Evolutionary conservation across 2,797 vertebrate genomes (phyloP), one percentile per base, ranked within the genome.

Genomic region (Phrynocephalus vlangalii): DNA sequence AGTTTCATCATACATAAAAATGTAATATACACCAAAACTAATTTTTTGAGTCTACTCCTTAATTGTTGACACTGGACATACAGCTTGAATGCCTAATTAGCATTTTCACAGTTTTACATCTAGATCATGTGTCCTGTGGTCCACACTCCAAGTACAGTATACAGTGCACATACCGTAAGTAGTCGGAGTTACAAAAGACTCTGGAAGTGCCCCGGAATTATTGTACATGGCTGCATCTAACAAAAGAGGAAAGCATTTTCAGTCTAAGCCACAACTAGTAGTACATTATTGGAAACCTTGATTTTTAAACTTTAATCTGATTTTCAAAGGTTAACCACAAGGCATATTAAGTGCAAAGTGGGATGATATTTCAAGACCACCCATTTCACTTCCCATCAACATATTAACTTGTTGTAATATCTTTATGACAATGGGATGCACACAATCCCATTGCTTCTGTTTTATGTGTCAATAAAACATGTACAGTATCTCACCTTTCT

Each of bases 201-300:
- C 96, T 0, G 98, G 95, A 0, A 97, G 96, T 82, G 96, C 92
- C 92, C 97, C 92, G 0, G 98, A 99, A 91, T 98, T 99, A 95
- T 99, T 99, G 96, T 99, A 99, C 98, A 99, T 98, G 50, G 98
- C 98, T 76, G 98, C 98, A 13, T 99, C 99, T 99, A 95, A 86
- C 68, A 92, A 94, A 92, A 52, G 88, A 92, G 7, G 90, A 90
- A 38, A 78, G 22, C 18, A 48, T 83, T 86, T 80, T 28, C n/a
- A n/a, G 76, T 13, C 10, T 68, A 68, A 50, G 66, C 28, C 50
- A 77, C 6, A 79, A 18, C 15, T 52, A 50, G 63, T 44, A 88
- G 24, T 50, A 26, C 3, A 11, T 13, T 68, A 38, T 56, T 83
- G 8, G 6, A 82, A 70, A 84, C 15, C 24, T 72, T 66, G 15